These are phyloP conservation scores for Mamestra configurata DNA, from an alignment of 1,140 invertebrate genomes.

Conservation along the genomic window DNA sequence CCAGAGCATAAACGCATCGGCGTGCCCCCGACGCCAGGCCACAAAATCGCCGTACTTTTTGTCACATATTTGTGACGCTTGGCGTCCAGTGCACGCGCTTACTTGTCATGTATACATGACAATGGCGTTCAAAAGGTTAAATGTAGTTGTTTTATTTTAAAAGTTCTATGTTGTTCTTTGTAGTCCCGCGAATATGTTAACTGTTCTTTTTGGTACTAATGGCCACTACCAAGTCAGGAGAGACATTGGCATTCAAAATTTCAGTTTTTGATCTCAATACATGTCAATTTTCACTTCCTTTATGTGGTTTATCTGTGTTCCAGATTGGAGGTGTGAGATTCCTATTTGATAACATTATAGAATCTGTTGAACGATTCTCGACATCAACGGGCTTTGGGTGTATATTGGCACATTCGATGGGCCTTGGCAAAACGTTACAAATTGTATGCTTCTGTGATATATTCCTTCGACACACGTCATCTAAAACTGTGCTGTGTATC, in stretches of 20 bases:
- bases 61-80: no score
- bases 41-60: no score
- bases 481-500: constrained; percentile 97
- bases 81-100: no score
- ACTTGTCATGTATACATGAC: no score
- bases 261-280: constrained; percentile 25
- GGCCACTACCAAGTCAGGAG: background rate
- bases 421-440: constrained; percentile 99
- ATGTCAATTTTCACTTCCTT: constrained; percentile 16
- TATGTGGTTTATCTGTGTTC: constrained; percentile 49
- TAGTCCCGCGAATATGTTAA: background rate
- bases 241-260: constrained; percentile 12
- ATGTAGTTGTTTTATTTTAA: no score
- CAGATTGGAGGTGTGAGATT: constrained; percentile 98
- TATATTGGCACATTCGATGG: constrained; percentile 99
- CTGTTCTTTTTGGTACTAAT: background rate
- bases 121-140: no score
- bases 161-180: background rate
- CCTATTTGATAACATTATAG: constrained; percentile 98
- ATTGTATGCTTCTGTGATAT: constrained; percentile 98
- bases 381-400: constrained; percentile 98
- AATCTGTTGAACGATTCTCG: constrained; percentile 95
- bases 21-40: no score
- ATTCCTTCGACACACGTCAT: constrained; percentile 96
- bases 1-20: no score